phyloP scores from a whole-genome alignment of 2,888 invertebrate species.

The Thereva unica region DNA sequence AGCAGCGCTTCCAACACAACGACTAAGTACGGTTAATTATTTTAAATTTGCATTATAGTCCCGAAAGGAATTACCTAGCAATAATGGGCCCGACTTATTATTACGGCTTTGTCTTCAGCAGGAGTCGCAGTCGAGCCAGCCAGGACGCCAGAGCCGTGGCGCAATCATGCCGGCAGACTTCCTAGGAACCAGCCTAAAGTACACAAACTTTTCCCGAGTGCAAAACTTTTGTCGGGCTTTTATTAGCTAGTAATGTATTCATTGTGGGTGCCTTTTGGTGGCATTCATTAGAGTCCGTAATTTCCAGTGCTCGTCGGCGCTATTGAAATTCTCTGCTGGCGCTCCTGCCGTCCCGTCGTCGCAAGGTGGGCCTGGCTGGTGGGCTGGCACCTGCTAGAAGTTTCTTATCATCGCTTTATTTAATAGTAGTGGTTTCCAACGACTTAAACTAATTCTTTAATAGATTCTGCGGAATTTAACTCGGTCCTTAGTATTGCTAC shows the following conservation, averaged over 20 bases:
- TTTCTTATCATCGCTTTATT: too few relatives aligned
- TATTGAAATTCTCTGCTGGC: slow-evolving; percentile 6
- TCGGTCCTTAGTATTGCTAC: too few relatives aligned
- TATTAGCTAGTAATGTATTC: slow-evolving; percentile 38
- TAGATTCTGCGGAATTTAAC: too few relatives aligned
- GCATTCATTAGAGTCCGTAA: slow-evolving; percentile 41
- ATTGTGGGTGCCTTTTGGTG: slow-evolving; percentile 39
- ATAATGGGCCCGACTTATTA: slow-evolving; percentile 20
- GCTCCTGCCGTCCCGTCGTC: not conserved
- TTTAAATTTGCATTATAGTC: slow-evolving; percentile 39
- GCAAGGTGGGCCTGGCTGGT: too few relatives aligned
- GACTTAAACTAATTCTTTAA: too few relatives aligned
- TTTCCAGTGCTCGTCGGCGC: slow-evolving; percentile 16
- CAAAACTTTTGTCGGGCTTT: slow-evolving; percentile 32
- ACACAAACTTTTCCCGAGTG: slow-evolving; percentile 29
- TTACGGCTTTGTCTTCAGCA: not conserved
- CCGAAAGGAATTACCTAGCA: slow-evolving; percentile 25
- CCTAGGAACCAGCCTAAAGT: slow-evolving; percentile 10
- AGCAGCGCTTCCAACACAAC: slow-evolving; percentile 18
- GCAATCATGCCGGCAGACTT: not conserved
- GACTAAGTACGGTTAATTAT: slow-evolving; percentile 38
- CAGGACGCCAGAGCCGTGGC: too few relatives aligned
- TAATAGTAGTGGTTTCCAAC: too few relatives aligned
- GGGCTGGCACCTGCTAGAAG: too few relatives aligned
- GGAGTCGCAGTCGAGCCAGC: too few relatives aligned